Percentiles rank a stretch among this genome's conserved stretches.
phyloP scores from a whole-genome alignment of 64 coral and sea anemone genomes.

The Platygyra sinensis region DNA sequence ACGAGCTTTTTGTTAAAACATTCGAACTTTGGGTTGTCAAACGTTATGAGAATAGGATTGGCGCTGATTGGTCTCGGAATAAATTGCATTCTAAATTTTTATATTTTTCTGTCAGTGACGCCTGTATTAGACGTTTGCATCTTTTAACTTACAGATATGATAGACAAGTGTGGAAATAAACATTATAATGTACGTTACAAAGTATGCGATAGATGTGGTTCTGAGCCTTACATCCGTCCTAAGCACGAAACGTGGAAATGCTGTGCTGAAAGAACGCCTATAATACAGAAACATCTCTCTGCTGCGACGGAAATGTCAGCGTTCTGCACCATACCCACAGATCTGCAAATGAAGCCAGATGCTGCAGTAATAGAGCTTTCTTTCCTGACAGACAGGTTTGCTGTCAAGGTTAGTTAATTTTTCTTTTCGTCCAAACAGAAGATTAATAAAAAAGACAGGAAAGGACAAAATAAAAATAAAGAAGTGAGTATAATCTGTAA shows the following conservation, averaged over 20 bases:
- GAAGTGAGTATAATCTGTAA: too few species aligned
- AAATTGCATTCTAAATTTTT: too few species aligned
- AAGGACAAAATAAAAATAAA: too few species aligned
- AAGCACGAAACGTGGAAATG: constrained; percentile 6
- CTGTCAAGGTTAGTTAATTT: background rate
- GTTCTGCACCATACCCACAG: background rate
- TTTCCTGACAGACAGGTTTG: constrained; percentile 9
- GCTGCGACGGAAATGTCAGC: background rate
- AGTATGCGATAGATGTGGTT: constrained; percentile 20
- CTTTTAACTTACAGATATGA: constrained; percentile 3
- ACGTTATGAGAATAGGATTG: too few species aligned
- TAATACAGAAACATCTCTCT: constrained; percentile 1
- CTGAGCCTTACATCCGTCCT: background rate
- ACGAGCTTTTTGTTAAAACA: too few species aligned
- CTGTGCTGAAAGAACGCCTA: constrained; percentile 12
- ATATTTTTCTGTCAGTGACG: too few species aligned
- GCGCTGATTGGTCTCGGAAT: too few species aligned
- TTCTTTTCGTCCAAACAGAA: background rate
- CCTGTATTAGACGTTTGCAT: too few species aligned
- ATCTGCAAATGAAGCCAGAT: constrained; percentile 12
- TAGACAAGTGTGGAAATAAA: background rate
- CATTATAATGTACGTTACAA: constrained; percentile 23
- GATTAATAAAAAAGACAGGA: too few species aligned
- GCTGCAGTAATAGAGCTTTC: background rate
- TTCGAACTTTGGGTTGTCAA: too few species aligned